A percentile compares a stretch with the other conserved stretches of the same genome.
These are phyloP conservation scores for Dolichotis patagonum DNA, from an alignment of 2,113 vertebrate genomes.

Conservation along the genomic window DNA sequence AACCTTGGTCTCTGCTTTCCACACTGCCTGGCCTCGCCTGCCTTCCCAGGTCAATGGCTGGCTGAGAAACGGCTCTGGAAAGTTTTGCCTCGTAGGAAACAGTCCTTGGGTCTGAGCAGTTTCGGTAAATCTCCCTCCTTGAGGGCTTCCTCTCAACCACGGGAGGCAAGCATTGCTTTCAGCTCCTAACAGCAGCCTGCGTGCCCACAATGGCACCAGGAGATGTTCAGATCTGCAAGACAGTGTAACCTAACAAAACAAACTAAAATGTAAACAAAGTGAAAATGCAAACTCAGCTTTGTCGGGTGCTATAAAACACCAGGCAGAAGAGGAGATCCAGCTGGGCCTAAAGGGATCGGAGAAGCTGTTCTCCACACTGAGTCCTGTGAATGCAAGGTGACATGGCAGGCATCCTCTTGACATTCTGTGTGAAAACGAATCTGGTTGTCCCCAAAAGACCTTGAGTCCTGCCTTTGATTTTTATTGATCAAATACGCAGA, in stretches of 20 bases:
- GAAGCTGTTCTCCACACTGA: slow-evolving; percentile 67
- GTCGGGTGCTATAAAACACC: neutral
- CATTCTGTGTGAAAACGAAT: slow-evolving; percentile 69
- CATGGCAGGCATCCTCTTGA: slow-evolving; percentile 79
- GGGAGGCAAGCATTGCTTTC: slow-evolving; percentile 32
- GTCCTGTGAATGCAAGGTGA: slow-evolving; percentile 77
- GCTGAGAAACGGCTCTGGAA: slow-evolving; percentile 77
- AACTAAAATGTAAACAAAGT: slow-evolving; percentile 8
- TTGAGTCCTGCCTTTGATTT: slow-evolving; percentile 84
- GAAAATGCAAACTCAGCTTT: neutral
- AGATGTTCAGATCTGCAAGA: slow-evolving; percentile 15
- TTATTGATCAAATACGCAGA: slow-evolving; percentile 84
- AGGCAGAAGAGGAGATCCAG: neutral
- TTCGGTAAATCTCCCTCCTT: slow-evolving; percentile 34
- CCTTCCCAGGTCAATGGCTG: slow-evolving; percentile 69
- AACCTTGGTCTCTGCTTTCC: slow-evolving; percentile 34
- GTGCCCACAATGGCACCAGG: neutral
- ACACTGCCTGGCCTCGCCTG: slow-evolving; percentile 25
- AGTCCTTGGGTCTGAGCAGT: slow-evolving; percentile 51
- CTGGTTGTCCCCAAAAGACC: slow-evolving; percentile 82
- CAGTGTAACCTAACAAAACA: slow-evolving; percentile 70
- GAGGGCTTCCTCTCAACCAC: slow-evolving; percentile 17
- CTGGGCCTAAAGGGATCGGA: slow-evolving; percentile 4
- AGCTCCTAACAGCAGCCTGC: neutral
- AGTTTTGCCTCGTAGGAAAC: slow-evolving; percentile 69